These are phyloP conservation scores for Chirona hameri DNA, from an alignment of 2,888 invertebrate species.

Conservation along the genomic window DNA sequence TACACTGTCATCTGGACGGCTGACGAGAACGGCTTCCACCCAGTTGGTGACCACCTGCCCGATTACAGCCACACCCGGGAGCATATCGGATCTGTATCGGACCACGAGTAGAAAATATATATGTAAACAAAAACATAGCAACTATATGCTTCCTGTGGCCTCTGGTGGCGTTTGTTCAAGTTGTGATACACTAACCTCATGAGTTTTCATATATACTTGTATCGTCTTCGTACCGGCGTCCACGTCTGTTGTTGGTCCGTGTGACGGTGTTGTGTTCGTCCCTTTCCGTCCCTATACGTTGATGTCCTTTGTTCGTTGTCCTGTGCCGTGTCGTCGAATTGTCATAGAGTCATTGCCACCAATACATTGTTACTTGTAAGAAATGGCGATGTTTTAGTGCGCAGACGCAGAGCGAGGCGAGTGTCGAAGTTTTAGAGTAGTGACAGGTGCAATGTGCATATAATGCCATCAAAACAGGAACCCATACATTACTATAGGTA, in stretches of 20 bases:
- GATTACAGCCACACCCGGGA: slow-evolving; percentile 1
- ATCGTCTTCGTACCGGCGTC: not conserved
- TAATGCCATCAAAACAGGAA: too few relatives aligned
- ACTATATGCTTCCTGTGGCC: not conserved
- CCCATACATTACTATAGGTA: too few relatives aligned
- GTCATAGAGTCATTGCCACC: not conserved
- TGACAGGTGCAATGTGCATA: too few relatives aligned
- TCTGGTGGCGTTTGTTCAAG: not conserved
- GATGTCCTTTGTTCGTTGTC: not conserved
- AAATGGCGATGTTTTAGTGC: too few relatives aligned
- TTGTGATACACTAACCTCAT: not conserved
- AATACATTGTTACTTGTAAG: not conserved
- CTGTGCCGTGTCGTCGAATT: not conserved
- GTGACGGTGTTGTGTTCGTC: not conserved
- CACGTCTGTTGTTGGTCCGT: not conserved
- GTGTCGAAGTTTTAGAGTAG: too few relatives aligned
- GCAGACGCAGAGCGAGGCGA: too few relatives aligned
- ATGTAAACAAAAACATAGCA: too few relatives aligned
- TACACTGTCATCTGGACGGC: slow-evolving; percentile 25
- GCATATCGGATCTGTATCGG: not conserved
- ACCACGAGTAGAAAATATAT: not conserved
- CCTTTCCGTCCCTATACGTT: not conserved
- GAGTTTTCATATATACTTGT: not conserved
- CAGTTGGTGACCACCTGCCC: slow-evolving; percentile 2
- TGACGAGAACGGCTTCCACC: slow-evolving; percentile 27